Evolutionary conservation across 2,797 vertebrate genomes (phyloP).

Genomic region (Pitangus sulphuratus): DNA sequence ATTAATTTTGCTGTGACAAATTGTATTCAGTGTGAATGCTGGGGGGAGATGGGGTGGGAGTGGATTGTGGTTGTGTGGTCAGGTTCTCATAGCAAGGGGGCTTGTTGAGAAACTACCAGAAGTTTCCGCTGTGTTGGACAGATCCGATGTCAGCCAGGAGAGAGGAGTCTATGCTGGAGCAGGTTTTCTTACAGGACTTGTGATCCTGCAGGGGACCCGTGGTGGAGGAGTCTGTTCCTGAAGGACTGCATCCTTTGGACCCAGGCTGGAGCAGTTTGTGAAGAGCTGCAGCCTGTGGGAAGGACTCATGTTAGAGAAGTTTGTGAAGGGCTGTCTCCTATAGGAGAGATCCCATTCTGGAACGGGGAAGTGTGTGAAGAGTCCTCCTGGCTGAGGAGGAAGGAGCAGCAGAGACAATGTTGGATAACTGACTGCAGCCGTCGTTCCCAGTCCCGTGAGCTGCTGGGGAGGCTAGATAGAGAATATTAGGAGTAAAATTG

Average conservation of each 20-base stretch:
- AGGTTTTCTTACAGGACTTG: neutral
- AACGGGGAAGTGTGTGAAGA: neutral
- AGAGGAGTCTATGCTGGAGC: neutral
- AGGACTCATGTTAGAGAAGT: neutral
- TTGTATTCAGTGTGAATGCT: neutral
- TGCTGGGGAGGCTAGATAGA: neutral
- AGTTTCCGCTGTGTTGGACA: neutral
- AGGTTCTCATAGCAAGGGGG: accelerated
- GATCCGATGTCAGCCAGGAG: neutral
- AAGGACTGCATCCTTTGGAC: neutral
- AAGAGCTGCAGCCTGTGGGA: neutral
- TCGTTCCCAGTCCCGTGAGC: neutral
- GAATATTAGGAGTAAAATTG: neutral
- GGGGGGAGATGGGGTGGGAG: accelerated
- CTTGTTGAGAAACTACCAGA: neutral
- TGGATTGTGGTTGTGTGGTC: accelerated
- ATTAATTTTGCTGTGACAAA: neutral
- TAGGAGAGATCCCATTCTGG: neutral
- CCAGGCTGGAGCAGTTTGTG: neutral
- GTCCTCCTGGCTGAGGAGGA: neutral
- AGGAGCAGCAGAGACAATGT: neutral
- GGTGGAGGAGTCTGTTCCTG: neutral
- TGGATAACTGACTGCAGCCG: neutral
- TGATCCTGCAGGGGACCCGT: accelerated
- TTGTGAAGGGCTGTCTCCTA: neutral